Base-by-base conservation (phyloP, 2,113 vertebrate genomes). In the Ifrita kowaldi region DNA sequence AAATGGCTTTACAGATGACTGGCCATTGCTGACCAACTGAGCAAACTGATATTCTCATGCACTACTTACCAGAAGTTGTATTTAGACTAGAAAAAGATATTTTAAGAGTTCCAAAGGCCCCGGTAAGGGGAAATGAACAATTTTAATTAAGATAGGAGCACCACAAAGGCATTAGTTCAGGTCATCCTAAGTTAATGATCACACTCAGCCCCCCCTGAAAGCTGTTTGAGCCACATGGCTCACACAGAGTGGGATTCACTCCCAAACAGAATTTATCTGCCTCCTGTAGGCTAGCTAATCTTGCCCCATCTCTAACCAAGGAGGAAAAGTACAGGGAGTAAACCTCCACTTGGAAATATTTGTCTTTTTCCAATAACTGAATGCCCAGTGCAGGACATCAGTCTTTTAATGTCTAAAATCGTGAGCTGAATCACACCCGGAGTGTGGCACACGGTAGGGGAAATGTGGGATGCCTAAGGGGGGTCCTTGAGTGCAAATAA, bases 1-100 rank as follows among this genome's bases (percentile, higher is more conserved):
- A 95, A 95, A 92, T 83, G 77, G 21, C 28, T 94, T 95, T 90
- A 80, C 80, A 83, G 88, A 63, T 89, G 82, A 71, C 63, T 89
- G 67, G 27, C 5, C 56, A 59, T 63, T 92, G 35, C 41, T 84
- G 70, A 69, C 64, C 89, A 90, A 23, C n/a, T 30, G 27, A 94
- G 55, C 44, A 87, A 94, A 89, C 35, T n/a, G 50, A 96, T 94
- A 80, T 42, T 65, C 73, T 92, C 24, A 47, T 13, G 22, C 41
- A 65, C 49, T 89, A 46, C 35, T 56, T 67, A 37, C 35, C 46
- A 82, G 41, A 95, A 87, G 26, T 33, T 79, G 22, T 47, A 65
- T 67, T 37, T 82, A 60, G 42, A 65, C 5, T 46, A 44, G 35
- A 79, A 59, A 87, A 84, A 39, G 26, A n/a, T 53, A 73, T 41